Evolutionary conservation across 2,797 vertebrate species (phyloP).

Genomic region (Enteromius thamalakanensis): DNA sequence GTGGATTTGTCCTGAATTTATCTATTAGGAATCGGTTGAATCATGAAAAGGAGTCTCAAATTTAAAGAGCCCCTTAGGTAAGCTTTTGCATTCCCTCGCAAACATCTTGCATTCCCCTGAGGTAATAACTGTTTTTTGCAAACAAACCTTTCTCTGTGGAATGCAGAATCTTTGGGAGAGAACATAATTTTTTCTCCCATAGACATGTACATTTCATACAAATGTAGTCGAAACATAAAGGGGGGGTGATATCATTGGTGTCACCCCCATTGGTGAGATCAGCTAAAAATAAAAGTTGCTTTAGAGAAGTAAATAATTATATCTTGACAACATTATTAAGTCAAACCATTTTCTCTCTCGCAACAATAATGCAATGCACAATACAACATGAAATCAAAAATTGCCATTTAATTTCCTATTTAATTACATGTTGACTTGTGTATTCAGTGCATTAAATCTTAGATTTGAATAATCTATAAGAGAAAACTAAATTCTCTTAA

Average conservation of each 20-base stretch:
- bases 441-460: background rate
- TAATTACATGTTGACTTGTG: background rate
- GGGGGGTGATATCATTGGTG: background rate
- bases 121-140: background rate
- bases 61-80: background rate
- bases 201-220: background rate
- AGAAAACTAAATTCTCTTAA: slow-evolving; percentile 14
- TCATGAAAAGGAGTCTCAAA: background rate
- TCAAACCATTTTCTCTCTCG: background rate
- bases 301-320: background rate
- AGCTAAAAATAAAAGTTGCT: background rate
- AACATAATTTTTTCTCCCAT: background rate
- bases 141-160: background rate
- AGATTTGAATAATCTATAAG: background rate
- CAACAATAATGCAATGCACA: background rate
- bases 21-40: background rate
- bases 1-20: background rate
- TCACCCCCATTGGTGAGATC: background rate
- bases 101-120: background rate
- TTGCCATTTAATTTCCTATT: background rate
- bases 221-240: background rate
- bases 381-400: background rate
- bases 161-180: background rate
- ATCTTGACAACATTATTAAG: background rate
- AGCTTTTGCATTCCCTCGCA: background rate